Evolutionary conservation across 2,113 vertebrate species (phyloP).

Genomic region (Nesoenas mayeri): DNA sequence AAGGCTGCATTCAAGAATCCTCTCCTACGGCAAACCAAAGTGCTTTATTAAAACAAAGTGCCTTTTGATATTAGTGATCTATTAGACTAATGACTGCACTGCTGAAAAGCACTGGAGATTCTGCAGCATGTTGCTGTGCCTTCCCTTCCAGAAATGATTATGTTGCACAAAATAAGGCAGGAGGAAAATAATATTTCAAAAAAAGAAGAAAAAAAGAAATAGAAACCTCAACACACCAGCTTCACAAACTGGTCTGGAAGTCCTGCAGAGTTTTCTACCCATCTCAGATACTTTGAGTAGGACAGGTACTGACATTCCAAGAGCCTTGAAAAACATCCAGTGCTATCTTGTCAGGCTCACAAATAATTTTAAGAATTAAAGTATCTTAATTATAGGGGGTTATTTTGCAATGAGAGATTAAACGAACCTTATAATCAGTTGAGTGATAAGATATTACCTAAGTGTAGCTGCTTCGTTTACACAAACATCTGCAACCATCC

Average conservation of each 20-base stretch:
- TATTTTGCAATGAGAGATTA: not conserved
- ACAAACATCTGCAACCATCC: not conserved
- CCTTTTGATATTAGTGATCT: not conserved
- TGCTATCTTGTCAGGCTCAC: not conserved
- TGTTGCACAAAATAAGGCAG: not conserved
- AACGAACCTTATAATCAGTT: not conserved
- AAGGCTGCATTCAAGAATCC: constrained; percentile 31
- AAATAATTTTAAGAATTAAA: not conserved
- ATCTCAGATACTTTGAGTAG: not conserved
- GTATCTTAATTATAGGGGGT: not conserved
- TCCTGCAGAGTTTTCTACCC: not conserved
- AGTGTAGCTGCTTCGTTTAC: not conserved
- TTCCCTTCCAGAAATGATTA: not conserved
- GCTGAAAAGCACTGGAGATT: not conserved
- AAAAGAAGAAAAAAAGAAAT: not conserved
- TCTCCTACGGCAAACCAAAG: not conserved
- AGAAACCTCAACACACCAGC: not conserved
- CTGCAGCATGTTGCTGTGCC: not conserved
- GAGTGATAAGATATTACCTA: not conserved
- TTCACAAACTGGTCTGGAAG: not conserved
- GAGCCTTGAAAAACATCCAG: not conserved
- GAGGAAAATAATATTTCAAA: no score
- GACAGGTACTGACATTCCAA: not conserved
- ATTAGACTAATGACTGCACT: not conserved
- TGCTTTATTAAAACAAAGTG: constrained; percentile 51